Percentiles rank a stretch among this genome's conserved stretches.
Evolutionary conservation across 2,113 vertebrate species (phyloP).

Genomic region (Eulemur macaco): DNA sequence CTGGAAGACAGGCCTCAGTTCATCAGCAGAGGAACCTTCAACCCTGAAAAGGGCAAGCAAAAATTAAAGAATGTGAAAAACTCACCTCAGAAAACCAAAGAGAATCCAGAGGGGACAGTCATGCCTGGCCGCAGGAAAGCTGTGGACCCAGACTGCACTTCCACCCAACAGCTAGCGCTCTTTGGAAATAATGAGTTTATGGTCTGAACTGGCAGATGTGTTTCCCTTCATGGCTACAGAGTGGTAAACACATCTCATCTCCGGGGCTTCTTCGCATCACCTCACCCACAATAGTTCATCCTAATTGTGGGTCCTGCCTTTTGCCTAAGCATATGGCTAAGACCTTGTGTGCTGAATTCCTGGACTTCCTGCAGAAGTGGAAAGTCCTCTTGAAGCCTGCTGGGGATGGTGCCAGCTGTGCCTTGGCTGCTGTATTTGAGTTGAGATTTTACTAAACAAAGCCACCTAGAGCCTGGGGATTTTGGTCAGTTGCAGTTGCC

Average conservation of each 20-base stretch:
- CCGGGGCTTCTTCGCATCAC: slow-evolving; percentile 17
- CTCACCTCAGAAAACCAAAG: slow-evolving; percentile 89
- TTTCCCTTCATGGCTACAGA: not conserved
- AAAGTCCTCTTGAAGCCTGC: not conserved
- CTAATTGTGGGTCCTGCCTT: slow-evolving; percentile 32
- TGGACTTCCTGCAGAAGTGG: not conserved
- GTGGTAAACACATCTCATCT: slow-evolving; percentile 38
- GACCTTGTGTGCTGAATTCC: slow-evolving; percentile 5
- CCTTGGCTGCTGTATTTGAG: slow-evolving; percentile 75
- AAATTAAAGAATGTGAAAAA: slow-evolving; percentile 92
- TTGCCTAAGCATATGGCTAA: not conserved
- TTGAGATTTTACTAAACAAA: slow-evolving; percentile 13
- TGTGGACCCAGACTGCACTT: slow-evolving; percentile 85
- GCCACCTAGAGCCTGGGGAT: not conserved
- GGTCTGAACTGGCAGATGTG: slow-evolving; percentile 87
- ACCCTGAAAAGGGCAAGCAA: slow-evolving; percentile 94
- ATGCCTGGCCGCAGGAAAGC: slow-evolving; percentile 81
- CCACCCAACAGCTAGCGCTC: slow-evolving; percentile 88
- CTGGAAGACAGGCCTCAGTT: slow-evolving; percentile 90
- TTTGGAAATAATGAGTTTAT: slow-evolving; percentile 97
- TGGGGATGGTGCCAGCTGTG: slow-evolving; percentile 60
- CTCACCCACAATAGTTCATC: not conserved
- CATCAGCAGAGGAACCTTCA: slow-evolving; percentile 95
- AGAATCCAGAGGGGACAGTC: slow-evolving; percentile 83
- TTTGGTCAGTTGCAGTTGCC: not conserved